Evolutionary conservation across 2,113 vertebrate genomes (phyloP).

Genomic region (Ageneiosus marmoratus): DNA sequence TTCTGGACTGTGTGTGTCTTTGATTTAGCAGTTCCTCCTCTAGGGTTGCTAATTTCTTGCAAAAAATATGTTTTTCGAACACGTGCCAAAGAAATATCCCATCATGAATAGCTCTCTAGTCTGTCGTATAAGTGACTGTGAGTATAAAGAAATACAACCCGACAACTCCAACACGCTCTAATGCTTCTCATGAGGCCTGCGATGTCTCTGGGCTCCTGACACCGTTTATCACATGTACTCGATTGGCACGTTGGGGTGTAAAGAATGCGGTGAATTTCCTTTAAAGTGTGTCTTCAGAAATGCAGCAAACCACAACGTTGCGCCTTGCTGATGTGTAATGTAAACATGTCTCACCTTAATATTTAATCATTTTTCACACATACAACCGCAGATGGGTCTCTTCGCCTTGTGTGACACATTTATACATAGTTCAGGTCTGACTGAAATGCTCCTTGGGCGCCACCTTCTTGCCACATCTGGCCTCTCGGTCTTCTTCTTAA

Average conservation of each 20-base stretch:
- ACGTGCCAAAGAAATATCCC: conserved; percentile 23
- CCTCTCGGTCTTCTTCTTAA: conserved; percentile 25
- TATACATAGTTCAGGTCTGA: conserved; percentile 1
- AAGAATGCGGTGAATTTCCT: conserved; percentile 47
- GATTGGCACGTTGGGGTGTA: conserved; percentile 47
- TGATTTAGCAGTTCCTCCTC: not conserved
- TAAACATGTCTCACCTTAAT: not conserved
- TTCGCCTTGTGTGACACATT: not conserved
- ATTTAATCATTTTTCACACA: not conserved
- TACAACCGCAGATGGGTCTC: not conserved
- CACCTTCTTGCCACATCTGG: conserved; percentile 79
- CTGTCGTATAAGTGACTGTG: conserved; percentile 29
- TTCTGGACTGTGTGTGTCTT: not conserved
- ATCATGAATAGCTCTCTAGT: conserved; percentile 31
- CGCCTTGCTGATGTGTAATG: not conserved
- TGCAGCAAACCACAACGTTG: not conserved
- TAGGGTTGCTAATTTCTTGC: not conserved
- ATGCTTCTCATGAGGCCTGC: conserved; percentile 18
- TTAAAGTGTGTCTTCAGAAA: conserved; percentile 18
- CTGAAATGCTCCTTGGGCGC: conserved; percentile 77
- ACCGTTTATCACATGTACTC: conserved; percentile 24
- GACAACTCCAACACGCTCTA: not conserved
- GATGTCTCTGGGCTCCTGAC: conserved; percentile 15
- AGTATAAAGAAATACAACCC: conserved; percentile 30
- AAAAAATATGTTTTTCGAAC: conserved; percentile 4